phyloP scores from a whole-genome alignment of 2,888 invertebrate species.

The Allolobophora icterica region DNA sequence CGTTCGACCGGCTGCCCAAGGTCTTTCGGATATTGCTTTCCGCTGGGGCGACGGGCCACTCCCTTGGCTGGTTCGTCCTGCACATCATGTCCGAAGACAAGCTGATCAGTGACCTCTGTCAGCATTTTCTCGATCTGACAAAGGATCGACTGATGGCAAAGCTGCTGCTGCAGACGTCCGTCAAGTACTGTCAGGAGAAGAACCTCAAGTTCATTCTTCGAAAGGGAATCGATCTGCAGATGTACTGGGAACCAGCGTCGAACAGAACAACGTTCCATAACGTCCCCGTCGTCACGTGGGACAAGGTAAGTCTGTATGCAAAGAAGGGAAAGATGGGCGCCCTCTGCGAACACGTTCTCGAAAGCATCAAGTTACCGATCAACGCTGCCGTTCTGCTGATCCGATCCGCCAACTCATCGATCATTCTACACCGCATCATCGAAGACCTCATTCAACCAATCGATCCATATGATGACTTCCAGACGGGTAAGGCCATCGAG shows the following conservation, averaged over 20 bases:
- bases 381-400: neutral
- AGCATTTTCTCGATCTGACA: neutral
- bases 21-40: neutral
- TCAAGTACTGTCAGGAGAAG: conserved; percentile 25
- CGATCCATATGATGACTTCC: conserved; percentile 13
- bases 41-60: neutral
- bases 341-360: conserved; percentile 18
- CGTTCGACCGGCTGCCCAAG: conserved; percentile 2
- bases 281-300: conserved; percentile 23
- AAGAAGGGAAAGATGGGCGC: conserved; percentile 9
- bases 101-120: neutral
- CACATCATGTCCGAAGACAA: conserved; percentile 13
- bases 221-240: neutral
- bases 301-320: neutral
- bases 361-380: conserved; percentile 5
- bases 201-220: neutral
- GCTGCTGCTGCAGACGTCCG: conserved; percentile 1
- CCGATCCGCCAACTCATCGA: neutral
- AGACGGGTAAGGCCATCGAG: conserved; percentile 13
- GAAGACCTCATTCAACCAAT: conserved; percentile 20
- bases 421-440: neutral
- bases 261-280: neutral
- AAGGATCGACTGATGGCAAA: neutral
- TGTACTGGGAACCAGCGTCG: conserved; percentile 19
- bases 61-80: conserved; percentile 24